Evolutionary conservation across 2,797 vertebrate species (phyloP), one percentile per base, ranked within the genome.

Genomic region (Helostoma temminkii): DNA sequence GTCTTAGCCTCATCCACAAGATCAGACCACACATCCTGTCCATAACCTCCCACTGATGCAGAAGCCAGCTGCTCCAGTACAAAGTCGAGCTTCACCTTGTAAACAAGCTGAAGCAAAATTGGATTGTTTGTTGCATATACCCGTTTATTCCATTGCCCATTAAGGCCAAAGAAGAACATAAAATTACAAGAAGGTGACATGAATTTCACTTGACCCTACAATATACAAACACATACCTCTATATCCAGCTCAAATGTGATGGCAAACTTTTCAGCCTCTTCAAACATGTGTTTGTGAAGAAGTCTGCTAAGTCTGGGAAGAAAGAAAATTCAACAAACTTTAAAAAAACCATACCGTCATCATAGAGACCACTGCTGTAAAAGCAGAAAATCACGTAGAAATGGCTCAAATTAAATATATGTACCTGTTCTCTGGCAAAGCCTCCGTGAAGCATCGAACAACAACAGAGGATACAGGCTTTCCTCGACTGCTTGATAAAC

Each of bases 201-300:
- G 5, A 37, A 36, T 63, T n/a, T 9, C 12, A 15, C 21, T 55
- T 52, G 43, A 11, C 15, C 32, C 59, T 14, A 26, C 12, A 39
- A 14, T 37, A 56, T 28, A 36, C 4, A 32, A 4, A 18, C 6
- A 70, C 3, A 69, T 83, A 96, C 98, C 95, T 99, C 97, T 62
- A 98, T 93, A 82, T 99, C 97, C 18, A 99, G 90, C 24, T 96
- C 96, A 89, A 98, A 99, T 2, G 96, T 89, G 80, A 96, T 75
- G 14, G 98, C 98, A 93, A 99, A 99, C 76, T 90, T 96, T 89
- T 99, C 98, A 1, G 98, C 98, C 80, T 98, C 97, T 42, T 95
- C 93, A 94, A 99, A 99, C 85, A 94, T 95, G 84, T 95, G 97
- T 80, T 98, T 99, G 85, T 98, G 95, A 73, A 99, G 95, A 79